These are phyloP conservation scores for Phylloscopus collybita DNA, from an alignment of 2,797 vertebrate species.

Conservation along the genomic window DNA sequence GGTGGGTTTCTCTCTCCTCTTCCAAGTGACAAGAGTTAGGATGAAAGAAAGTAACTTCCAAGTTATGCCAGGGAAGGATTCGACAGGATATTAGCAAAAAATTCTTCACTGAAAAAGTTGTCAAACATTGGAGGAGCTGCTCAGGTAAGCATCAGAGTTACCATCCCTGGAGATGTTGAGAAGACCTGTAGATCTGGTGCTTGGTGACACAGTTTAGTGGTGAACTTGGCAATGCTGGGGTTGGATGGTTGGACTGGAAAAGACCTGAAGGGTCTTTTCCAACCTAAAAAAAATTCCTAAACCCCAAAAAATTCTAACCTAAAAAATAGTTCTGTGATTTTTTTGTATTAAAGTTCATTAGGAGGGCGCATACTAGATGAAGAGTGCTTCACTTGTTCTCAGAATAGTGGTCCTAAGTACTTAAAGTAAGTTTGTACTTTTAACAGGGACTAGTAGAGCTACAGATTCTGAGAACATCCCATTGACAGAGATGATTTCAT, in stretches of 20 bases:
- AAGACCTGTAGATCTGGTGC: rapidly evolving
- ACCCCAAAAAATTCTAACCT: background rate
- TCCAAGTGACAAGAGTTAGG: background rate
- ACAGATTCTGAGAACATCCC: background rate
- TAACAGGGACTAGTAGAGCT: background rate
- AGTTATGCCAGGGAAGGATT: background rate
- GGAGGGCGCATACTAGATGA: background rate
- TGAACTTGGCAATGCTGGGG: background rate
- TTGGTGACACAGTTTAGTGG: background rate
- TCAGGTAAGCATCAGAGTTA: background rate
- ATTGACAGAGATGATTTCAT: background rate
- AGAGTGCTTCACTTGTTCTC: background rate
- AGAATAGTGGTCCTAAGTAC: background rate
- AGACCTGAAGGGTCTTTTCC: background rate
- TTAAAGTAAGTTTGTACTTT: background rate
- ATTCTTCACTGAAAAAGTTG: background rate
- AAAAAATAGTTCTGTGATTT: background rate
- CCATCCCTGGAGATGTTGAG: background rate
- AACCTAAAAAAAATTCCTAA: background rate
- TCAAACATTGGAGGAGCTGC: background rate
- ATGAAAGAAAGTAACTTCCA: background rate
- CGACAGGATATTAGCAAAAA: background rate
- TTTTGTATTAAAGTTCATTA: background rate
- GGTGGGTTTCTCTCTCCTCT: background rate
- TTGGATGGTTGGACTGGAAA: background rate